phyloP scores from a whole-genome alignment of 2,113 vertebrate genomes.

The Nibea albiflora region DNA sequence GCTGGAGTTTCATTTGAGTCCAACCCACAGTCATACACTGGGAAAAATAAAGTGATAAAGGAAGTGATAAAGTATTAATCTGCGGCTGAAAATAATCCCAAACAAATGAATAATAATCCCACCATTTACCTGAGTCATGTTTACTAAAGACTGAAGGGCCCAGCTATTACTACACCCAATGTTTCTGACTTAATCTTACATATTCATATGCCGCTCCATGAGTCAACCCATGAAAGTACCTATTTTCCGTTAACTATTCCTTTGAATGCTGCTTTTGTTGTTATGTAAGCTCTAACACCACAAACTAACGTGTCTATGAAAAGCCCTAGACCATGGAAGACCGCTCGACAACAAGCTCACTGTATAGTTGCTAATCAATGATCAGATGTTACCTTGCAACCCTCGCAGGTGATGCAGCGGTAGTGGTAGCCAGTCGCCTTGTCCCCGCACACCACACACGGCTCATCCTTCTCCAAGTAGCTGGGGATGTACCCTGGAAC shows the following conservation, averaged over 20 bases:
- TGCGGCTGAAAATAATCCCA: not conserved
- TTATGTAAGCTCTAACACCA: not conserved
- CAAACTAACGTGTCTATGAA: not conserved
- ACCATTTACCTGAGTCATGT: not conserved
- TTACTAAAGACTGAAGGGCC: too few species aligned
- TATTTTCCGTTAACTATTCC: too few species aligned
- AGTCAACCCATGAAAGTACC: too few species aligned
- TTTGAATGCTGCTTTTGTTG: not conserved
- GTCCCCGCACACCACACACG: conserved; percentile 95
- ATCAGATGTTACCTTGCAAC: conserved; percentile 88
- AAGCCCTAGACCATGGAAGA: too few species aligned
- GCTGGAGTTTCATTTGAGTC: not conserved
- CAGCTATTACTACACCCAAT: too few species aligned
- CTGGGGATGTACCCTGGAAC: conserved; percentile 95
- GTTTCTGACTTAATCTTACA: too few species aligned
- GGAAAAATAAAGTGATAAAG: too few species aligned
- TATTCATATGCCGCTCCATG: too few species aligned
- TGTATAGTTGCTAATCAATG: not conserved
- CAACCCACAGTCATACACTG: not conserved
- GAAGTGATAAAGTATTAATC: too few species aligned
- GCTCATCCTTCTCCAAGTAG: conserved; percentile 98
- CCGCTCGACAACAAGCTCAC: too few species aligned
- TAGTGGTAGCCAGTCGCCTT: conserved; percentile 97
- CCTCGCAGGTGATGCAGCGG: conserved; percentile 97
- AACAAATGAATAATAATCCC: too few species aligned